Evolutionary conservation across 2,797 vertebrate species (phyloP).

Genomic region (Chrosomus eos): DNA sequence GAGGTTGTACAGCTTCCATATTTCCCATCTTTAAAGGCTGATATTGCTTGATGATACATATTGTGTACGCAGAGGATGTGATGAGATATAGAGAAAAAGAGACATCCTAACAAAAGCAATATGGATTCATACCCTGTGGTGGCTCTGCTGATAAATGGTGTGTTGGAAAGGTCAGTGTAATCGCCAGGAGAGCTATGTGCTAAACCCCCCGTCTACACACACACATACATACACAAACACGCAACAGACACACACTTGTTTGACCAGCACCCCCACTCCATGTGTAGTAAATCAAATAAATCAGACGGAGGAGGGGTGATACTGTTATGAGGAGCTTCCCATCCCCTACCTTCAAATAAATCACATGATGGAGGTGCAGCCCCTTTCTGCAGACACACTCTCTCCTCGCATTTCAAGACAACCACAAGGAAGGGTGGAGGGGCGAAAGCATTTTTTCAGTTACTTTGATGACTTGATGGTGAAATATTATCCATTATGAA

Average conservation of each 20-base stretch:
- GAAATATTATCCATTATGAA: neutral
- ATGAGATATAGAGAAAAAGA: conserved; percentile 13
- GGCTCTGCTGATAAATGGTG: conserved; percentile 63
- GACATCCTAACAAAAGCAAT: conserved; percentile 44
- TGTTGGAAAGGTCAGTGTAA: conserved; percentile 65
- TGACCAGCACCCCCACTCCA: conserved; percentile 40
- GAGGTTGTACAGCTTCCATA: conserved; percentile 64
- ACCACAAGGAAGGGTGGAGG: conserved; percentile 26
- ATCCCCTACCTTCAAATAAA: conserved; percentile 42
- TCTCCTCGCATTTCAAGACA: conserved; percentile 10
- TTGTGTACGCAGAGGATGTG: conserved; percentile 12
- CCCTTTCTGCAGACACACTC: conserved; percentile 13
- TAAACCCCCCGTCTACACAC: conserved; percentile 24
- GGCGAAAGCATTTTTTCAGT: neutral
- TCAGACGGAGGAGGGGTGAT: conserved; percentile 36
- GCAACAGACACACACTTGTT: conserved; percentile 49
- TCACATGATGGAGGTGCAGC: conserved; percentile 6
- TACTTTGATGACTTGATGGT: neutral
- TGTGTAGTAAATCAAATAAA: conserved; percentile 60
- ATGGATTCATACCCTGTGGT: conserved; percentile 48
- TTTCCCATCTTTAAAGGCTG: conserved; percentile 69
- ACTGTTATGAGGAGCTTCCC: conserved; percentile 13
- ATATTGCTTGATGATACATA: conserved; percentile 21
- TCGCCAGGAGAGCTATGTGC: conserved; percentile 47
- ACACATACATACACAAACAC: conserved; percentile 35